These are phyloP conservation scores for Drosophila paramelanica DNA, from an alignment of 2,888 invertebrate species.

Conservation along the genomic window DNA sequence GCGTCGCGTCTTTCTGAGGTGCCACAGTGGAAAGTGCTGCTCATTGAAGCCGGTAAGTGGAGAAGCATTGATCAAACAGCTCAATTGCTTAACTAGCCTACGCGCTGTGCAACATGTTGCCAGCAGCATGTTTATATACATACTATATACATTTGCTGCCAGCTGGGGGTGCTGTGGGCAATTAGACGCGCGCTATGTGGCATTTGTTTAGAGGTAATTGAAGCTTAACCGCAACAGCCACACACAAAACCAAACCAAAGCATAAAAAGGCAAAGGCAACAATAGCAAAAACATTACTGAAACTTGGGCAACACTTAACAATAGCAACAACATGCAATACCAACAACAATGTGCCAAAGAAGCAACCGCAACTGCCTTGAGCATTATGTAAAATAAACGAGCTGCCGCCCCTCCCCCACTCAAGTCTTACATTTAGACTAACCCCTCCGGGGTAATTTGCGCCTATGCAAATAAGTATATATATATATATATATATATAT, in stretches of 20 bases:
- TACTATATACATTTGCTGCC: conserved; percentile 19
- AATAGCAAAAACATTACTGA: conserved; percentile 54
- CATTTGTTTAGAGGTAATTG: conserved; percentile 78
- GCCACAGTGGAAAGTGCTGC: conserved; percentile 84
- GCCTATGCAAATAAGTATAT: conserved; percentile 59
- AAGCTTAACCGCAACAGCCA: conserved; percentile 68
- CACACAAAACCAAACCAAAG: conserved; percentile 18
- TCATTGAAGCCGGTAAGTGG: conserved; percentile 85
- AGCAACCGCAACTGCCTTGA: conserved; percentile 71
- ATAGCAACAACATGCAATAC: conserved; percentile 61
- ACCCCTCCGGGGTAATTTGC: conserved; percentile 36
- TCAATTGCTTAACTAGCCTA: background rate
- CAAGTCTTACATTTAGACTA: conserved; percentile 8
- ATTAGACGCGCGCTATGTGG: conserved; percentile 74
- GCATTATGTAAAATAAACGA: conserved; percentile 75
- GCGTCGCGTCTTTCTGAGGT: conserved; percentile 85
- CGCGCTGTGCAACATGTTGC: conserved; percentile 46
- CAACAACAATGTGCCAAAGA: conserved; percentile 60
- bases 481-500: conserved; percentile 1
- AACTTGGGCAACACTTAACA: conserved; percentile 62
- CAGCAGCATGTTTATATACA: conserved; percentile 20
- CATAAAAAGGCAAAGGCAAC: conserved; percentile 18
- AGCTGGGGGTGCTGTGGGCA: conserved; percentile 49
- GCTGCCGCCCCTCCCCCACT: conserved; percentile 24
- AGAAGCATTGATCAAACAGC: conserved; percentile 35